These are phyloP conservation scores for Calidris pugnax DNA, from an alignment of 2,113 vertebrate species.

Conservation along the genomic window DNA sequence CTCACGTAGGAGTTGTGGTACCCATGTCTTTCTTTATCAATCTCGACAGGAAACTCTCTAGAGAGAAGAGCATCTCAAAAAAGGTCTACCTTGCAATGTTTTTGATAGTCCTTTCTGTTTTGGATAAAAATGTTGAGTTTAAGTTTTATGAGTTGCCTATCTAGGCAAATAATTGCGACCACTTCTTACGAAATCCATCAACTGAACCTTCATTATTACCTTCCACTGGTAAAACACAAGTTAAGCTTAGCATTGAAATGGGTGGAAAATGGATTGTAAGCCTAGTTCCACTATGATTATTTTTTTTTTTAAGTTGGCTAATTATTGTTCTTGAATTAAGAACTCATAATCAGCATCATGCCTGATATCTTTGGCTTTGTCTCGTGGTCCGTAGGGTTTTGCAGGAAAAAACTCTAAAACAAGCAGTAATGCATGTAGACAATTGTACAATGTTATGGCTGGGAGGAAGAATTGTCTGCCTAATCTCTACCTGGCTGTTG, in stretches of 20 bases:
- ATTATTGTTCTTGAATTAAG: not conserved
- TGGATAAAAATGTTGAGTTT: not conserved
- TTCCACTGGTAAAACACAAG: not conserved
- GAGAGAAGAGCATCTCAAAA: not conserved
- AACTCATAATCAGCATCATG: not conserved
- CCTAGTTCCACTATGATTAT: not conserved
- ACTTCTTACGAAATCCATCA: not conserved
- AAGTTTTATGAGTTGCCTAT: not conserved
- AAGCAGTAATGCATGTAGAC: not conserved
- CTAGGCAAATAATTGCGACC: not conserved
- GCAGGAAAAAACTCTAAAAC: not conserved
- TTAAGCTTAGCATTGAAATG: not conserved
- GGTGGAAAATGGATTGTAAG: not conserved
- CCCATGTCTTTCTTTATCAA: not conserved
- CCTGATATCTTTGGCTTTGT: not conserved
- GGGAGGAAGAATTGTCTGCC: not conserved
- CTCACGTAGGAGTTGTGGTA: fast-evolving
- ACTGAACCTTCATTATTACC: not conserved
- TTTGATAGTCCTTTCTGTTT: not conserved
- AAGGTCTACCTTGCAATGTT: not conserved
- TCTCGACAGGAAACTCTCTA: not conserved
- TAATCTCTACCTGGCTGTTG: not conserved
- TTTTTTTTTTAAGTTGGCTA: not conserved
- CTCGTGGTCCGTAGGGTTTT: not conserved
- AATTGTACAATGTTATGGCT: not conserved